Evolutionary conservation across 1,140 invertebrate species (phyloP).

Genomic region (Brachionus calyciflorus): DNA sequence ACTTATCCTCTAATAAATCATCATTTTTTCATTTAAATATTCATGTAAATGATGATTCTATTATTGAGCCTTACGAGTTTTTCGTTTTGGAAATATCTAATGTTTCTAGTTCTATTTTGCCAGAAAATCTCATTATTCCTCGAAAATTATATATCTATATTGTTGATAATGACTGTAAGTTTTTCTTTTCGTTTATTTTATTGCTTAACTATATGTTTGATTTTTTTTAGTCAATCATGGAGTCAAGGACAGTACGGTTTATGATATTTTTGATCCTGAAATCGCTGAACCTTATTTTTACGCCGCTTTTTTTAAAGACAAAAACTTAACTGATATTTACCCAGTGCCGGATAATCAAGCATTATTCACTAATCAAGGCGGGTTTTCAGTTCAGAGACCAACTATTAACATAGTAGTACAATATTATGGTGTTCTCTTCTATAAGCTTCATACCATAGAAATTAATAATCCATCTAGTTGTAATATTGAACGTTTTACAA

Average conservation of each 20-base stretch:
- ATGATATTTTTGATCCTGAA: not conserved
- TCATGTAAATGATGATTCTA: not conserved
- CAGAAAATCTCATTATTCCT: not conserved
- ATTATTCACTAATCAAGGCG: not conserved
- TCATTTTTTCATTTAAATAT: not conserved
- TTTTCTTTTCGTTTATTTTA: not conserved
- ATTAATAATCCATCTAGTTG: constrained; percentile 11
- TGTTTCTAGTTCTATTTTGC: not conserved
- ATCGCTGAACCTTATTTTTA: not conserved
- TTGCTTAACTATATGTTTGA: not conserved
- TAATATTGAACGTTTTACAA: not conserved
- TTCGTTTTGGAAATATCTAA: not conserved
- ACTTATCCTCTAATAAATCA: not conserved
- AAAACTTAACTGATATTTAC: not conserved
- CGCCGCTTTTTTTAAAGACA: not conserved
- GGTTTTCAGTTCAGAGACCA: not conserved
- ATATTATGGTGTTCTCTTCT: not conserved
- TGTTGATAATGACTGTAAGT: constrained; percentile 34
- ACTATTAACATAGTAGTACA: not conserved
- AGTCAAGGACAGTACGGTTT: not conserved
- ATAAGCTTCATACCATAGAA: constrained; percentile 28
- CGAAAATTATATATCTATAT: not conserved
- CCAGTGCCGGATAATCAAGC: not conserved
- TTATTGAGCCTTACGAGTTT: constrained; percentile 37
- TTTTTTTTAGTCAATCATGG: not conserved